Conservation (phyloP, 2,888 invertebrate genomes). For the Ametastegia equiseti region DNA sequence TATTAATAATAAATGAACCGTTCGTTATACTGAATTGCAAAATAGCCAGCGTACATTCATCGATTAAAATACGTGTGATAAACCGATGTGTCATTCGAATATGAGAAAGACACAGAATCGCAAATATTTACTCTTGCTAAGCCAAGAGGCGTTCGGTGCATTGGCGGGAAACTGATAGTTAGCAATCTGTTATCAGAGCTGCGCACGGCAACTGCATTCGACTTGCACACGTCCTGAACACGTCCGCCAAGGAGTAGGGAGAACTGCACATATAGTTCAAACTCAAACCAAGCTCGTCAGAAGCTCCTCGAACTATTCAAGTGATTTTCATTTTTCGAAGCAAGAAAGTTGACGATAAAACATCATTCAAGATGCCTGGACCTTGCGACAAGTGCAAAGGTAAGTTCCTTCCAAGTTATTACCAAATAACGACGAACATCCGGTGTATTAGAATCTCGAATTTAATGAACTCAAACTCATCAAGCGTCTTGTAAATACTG, state of each 20-base stretch:
- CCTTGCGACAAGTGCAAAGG: constrained; percentile 73
- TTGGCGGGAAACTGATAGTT: neutral
- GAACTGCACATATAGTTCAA: constrained; percentile 19
- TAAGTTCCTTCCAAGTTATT: constrained; percentile 56
- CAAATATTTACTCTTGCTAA: constrained; percentile 8
- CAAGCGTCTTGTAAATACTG: constrained; percentile 41
- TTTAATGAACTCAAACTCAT: constrained; percentile 5
- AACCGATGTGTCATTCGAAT: neutral
- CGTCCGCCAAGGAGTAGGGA: constrained; percentile 30
- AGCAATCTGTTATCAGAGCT: constrained; percentile 18
- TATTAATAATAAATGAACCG: neutral
- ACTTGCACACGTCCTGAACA: constrained; percentile 1
- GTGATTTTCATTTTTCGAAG: neutral
- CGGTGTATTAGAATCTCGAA: neutral
- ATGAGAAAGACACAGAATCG: neutral
- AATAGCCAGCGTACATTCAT: neutral
- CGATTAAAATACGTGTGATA: neutral
- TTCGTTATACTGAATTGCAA: neutral
- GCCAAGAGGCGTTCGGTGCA: constrained; percentile 13
- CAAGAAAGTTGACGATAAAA: no score
- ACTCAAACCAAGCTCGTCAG: neutral
- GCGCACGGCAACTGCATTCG: neutral
- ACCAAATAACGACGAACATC: neutral
- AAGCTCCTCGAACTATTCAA: neutral
- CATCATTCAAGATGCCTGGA: constrained; percentile 67